These are phyloP conservation scores for Poecilobothrus nobilitatus DNA, from an alignment of 2,888 invertebrate species.

Conservation along the genomic window DNA sequence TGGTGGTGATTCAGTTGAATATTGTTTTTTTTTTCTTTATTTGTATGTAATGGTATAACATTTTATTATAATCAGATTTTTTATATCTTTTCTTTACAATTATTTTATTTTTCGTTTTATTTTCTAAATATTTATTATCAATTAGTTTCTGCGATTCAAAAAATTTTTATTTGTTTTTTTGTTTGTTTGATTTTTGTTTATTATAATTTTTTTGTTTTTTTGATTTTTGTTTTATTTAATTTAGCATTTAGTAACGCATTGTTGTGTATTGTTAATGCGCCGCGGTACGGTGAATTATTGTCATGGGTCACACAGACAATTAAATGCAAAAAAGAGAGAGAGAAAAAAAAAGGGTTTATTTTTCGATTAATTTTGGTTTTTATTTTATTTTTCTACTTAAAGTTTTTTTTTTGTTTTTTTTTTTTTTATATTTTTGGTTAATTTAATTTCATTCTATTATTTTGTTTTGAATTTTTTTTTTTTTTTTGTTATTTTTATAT, in stretches of 20 bases:
- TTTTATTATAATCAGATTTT: not conserved
- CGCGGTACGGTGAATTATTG: constrained; percentile 10
- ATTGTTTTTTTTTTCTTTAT: not conserved
- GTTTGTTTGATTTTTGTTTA: not conserved
- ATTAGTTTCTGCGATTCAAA: not conserved
- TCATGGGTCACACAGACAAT: constrained; percentile 7
- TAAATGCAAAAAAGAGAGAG: not conserved
- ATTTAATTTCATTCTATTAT: constrained; percentile 10
- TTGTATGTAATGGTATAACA: too few species aligned
- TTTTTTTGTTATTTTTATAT: not conserved
- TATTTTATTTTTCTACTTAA: constrained; percentile 16
- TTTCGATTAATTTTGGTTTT: constrained; percentile 22
- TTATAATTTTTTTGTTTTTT: constrained; percentile 8
- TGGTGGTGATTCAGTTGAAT: not conserved
- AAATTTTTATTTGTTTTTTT: too few species aligned
- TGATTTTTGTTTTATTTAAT: constrained; percentile 9
- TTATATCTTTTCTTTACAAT: not conserved
- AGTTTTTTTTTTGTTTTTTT: constrained; percentile 2
- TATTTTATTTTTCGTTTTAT: too few species aligned
- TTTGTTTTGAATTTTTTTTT: constrained; percentile 8
- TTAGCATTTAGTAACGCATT: constrained; percentile 9
- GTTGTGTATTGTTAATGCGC: constrained; percentile 14
- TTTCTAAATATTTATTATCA: not conserved
- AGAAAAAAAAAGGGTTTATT: too few species aligned
- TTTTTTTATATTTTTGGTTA: constrained; percentile 12